Percentiles rank a stretch among this genome's conserved stretches.
Evolutionary conservation across 1,140 invertebrate genomes (phyloP).

Genomic region (Habropoda laboriosa): DNA sequence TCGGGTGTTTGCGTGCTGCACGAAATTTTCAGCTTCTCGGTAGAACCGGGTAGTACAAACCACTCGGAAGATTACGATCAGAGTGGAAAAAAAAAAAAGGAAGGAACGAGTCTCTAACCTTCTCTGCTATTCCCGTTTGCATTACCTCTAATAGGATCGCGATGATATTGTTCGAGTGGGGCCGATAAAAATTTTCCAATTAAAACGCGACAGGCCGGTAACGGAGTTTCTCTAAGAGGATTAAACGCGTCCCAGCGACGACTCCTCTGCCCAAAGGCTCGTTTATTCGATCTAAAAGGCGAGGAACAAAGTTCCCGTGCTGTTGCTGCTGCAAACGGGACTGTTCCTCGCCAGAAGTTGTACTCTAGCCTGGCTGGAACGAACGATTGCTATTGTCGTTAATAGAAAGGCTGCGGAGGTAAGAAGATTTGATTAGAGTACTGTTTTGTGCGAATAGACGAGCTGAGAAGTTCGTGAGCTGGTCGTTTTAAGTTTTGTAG

Average conservation of each 20-base stretch:
- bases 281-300: neutral
- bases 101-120: neutral
- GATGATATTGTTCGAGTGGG: neutral
- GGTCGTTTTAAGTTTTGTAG: no score
- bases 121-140: neutral
- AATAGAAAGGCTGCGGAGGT: conserved; percentile 12
- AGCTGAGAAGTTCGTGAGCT: no score
- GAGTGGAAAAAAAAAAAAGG: no score
- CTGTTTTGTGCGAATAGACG: neutral
- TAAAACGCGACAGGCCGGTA: conserved; percentile 28
- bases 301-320: neutral
- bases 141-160: neutral
- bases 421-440: conserved; percentile 38
- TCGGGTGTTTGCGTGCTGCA: neutral
- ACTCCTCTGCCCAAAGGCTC: no score
- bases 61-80: conserved; percentile 6
- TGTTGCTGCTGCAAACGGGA: neutral
- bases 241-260: conserved; percentile 36
- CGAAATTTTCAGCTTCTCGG: neutral
- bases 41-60: neutral
- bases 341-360: conserved; percentile 9
- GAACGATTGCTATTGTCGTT: conserved; percentile 57
- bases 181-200: conserved; percentile 45
- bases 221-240: conserved; percentile 39
- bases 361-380: conserved; percentile 27